phyloP scores from a whole-genome alignment of 2,888 invertebrate genomes.

The Falcaria lacertinaria region DNA sequence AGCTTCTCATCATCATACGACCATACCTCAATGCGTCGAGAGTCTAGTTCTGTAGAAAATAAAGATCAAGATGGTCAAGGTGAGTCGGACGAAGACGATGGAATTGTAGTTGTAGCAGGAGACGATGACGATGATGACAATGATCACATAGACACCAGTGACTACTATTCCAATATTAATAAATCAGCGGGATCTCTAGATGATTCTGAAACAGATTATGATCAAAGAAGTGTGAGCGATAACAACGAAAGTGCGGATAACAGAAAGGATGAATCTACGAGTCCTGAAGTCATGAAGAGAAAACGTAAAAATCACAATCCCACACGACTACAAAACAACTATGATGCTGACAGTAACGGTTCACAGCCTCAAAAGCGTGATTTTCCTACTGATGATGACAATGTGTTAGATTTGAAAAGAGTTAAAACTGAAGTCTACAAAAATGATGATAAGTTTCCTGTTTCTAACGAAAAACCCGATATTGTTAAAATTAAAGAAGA shows the following conservation, averaged over 20 bases:
- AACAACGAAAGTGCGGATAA: conserved; percentile 54
- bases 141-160: conserved; percentile 74
- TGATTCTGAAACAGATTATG: conserved; percentile 67
- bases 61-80: conserved; percentile 82
- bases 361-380: conserved; percentile 33
- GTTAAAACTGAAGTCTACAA: conserved; percentile 50
- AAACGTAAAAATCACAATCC: conserved; percentile 95
- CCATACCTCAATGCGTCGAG: conserved; percentile 55
- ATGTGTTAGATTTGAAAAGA: conserved; percentile 56
- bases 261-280: conserved; percentile 72
- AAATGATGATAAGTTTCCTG: conserved; percentile 18
- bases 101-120: conserved; percentile 88
- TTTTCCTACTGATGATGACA: conserved; percentile 41
- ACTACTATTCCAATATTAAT: conserved; percentile 62
- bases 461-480: conserved; percentile 22
- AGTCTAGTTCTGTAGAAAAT: conserved; percentile 63
- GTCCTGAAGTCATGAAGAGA: conserved; percentile 84
- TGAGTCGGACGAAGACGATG: conserved; percentile 85
- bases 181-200: conserved; percentile 63
- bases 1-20: conserved; percentile 52
- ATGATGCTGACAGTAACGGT: conserved; percentile 30
- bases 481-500: conserved; percentile 54
- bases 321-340: conserved; percentile 83
- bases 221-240: conserved; percentile 66
- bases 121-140: conserved; percentile 87